Evolutionary conservation across 2,888 invertebrate species (phyloP).

Genomic region (Apotomis turbidana): DNA sequence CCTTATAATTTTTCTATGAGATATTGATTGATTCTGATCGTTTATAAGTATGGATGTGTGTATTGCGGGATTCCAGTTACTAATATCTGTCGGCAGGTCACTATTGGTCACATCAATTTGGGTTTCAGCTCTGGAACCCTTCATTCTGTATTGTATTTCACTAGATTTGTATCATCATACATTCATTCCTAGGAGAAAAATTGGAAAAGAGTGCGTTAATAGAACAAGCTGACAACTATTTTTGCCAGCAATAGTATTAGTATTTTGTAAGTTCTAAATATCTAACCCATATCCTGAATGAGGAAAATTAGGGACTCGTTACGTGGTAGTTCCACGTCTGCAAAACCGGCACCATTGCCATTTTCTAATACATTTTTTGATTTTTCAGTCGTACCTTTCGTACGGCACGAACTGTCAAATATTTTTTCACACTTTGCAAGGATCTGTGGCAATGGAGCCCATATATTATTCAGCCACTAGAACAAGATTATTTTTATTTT

Average conservation of each 20-base stretch:
- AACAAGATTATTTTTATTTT: not conserved
- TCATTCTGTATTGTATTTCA: conserved; percentile 42
- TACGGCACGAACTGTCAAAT: conserved; percentile 31
- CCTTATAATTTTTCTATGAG: conserved; percentile 72
- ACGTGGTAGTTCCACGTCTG: conserved; percentile 48
- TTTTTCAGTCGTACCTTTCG: conserved; percentile 28
- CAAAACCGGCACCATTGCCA: conserved; percentile 48
- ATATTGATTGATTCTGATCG: conserved; percentile 52
- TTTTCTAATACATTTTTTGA: conserved; percentile 43
- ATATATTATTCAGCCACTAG: conserved; percentile 9
- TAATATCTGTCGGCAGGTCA: conserved; percentile 41
- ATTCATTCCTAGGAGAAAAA: conserved; percentile 12
- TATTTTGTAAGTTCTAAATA: not conserved
- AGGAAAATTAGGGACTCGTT: conserved; percentile 27
- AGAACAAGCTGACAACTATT: conserved; percentile 7
- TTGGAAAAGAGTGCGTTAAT: conserved; percentile 26
- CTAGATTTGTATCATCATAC: conserved; percentile 24
- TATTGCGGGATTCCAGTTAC: conserved; percentile 50
- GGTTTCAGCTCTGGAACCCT: conserved; percentile 45
- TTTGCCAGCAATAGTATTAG: not conserved
- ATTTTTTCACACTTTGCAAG: not conserved
- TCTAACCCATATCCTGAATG: conserved; percentile 23
- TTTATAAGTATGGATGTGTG: conserved; percentile 46
- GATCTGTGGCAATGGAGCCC: conserved; percentile 1
- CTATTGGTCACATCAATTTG: conserved; percentile 47